Evolutionary conservation across 2,888 invertebrate species (phyloP).

Genomic region (Eulithis prunata): DNA sequence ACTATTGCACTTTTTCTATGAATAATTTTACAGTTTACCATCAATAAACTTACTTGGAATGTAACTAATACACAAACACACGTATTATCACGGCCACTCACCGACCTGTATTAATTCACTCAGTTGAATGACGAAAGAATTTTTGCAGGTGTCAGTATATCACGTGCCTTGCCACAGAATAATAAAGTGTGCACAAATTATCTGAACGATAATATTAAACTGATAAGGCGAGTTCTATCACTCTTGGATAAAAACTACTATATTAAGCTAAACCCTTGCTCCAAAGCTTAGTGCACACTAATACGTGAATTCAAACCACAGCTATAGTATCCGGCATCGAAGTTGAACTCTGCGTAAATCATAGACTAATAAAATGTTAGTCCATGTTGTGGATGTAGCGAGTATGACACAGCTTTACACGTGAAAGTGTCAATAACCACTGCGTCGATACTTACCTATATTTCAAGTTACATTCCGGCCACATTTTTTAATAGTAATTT

Average conservation of each 20-base stretch:
- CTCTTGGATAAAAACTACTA: not conserved
- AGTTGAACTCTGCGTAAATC: too few species aligned
- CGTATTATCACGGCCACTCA: constrained; percentile 15
- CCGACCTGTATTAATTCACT: constrained; percentile 37
- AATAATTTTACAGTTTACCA: not conserved
- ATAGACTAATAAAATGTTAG: too few species aligned
- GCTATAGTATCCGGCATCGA: not conserved
- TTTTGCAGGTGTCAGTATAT: constrained; percentile 12
- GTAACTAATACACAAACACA: constrained; percentile 27
- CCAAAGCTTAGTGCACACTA: constrained; percentile 27
- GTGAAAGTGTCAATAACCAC: too few species aligned
- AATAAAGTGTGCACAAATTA: constrained; percentile 25
- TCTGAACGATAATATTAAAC: constrained; percentile 40
- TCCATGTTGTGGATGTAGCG: too few species aligned
- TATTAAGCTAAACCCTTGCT: constrained; percentile 7
- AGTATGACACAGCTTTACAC: too few species aligned
- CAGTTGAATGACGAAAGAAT: constrained; percentile 39
- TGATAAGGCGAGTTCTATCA: constrained; percentile 13
- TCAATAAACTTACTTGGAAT: constrained; percentile 53
- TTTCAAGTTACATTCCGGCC: not conserved
- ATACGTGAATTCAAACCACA: constrained; percentile 23
- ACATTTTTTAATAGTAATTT: not conserved
- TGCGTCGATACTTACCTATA: not conserved
- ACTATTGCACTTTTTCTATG: not conserved
- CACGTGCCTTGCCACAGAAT: constrained; percentile 35